Evolutionary conservation across 2,113 vertebrate genomes (phyloP).

Genomic region (Oryzias woworae): DNA sequence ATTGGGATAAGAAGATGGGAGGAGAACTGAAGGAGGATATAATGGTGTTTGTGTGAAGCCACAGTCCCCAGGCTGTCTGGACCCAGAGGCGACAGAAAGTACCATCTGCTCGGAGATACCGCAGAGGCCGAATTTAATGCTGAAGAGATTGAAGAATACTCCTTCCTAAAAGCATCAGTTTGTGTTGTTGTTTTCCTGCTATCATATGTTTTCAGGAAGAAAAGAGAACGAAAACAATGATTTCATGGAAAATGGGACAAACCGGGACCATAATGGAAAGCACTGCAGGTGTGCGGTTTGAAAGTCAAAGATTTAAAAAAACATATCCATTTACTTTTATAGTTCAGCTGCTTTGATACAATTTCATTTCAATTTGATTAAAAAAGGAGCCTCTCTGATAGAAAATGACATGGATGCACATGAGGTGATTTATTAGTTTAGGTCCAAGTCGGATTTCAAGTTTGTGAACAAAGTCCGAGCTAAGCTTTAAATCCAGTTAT

Average conservation of each 20-base stretch:
- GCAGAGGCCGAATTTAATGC: constrained; percentile 4
- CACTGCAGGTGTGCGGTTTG: neutral
- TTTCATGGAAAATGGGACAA: neutral
- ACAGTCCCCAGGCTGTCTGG: constrained; percentile 50
- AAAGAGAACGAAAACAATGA: neutral
- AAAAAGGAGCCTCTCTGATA: too few species aligned
- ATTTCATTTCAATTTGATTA: too few species aligned
- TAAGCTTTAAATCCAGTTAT: too few species aligned
- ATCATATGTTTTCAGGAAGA: neutral
- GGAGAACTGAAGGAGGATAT: constrained; percentile 33
- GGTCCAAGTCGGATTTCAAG: too few species aligned
- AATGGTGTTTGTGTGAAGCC: constrained; percentile 45
- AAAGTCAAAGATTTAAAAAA: too few species aligned
- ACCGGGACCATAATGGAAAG: neutral
- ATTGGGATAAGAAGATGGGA: constrained; percentile 27
- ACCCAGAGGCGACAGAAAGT: constrained; percentile 44
- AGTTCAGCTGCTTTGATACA: too few species aligned
- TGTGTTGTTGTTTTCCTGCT: constrained; percentile 3
- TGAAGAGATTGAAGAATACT: constrained; percentile 12
- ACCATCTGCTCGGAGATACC: constrained; percentile 37
- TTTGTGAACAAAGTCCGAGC: too few species aligned
- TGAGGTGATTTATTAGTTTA: too few species aligned
- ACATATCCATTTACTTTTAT: too few species aligned
- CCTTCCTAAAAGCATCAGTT: constrained; percentile 29
- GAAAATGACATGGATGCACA: too few species aligned